Evolutionary conservation across 1,140 invertebrate genomes (phyloP).

Genomic region (Rhopalosiphum maidis): DNA sequence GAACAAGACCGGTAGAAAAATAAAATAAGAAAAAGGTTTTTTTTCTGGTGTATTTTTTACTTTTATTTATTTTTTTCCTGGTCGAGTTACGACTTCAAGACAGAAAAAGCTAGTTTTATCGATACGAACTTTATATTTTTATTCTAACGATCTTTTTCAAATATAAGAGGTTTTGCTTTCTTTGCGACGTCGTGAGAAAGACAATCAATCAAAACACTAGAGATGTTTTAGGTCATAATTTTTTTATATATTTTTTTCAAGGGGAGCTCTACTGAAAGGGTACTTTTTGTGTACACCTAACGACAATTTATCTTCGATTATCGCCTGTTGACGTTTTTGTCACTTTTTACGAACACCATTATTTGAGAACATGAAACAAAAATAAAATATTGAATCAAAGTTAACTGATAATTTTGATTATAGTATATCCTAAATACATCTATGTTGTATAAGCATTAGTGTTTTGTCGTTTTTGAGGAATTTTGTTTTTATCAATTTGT

Average conservation of each 20-base stretch:
- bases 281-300: conserved; percentile 32
- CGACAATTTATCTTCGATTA: conserved; percentile 50
- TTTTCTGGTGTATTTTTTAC: conserved; percentile 7
- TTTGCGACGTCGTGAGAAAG: background rate
- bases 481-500: background rate
- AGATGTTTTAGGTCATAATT: conserved; percentile 39
- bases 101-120: conserved; percentile 46
- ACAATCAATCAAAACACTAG: conserved; percentile 50
- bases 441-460: background rate
- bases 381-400: background rate
- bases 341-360: background rate
- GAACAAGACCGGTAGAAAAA: conserved; percentile 6
- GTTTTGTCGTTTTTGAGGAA: background rate
- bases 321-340: conserved; percentile 44
- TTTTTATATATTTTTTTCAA: conserved; percentile 10
- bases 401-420: background rate
- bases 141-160: conserved; percentile 25
- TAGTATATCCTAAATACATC: background rate
- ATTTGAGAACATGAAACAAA: background rate
- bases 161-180: conserved; percentile 19
- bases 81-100: conserved; percentile 28
- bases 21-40: conserved; percentile 43
- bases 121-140: background rate
- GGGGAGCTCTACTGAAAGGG: background rate
- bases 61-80: conserved; percentile 35